Conservation (phyloP, 2,113 vertebrate genomes). For the Choloepus hoffmanni region DNA sequence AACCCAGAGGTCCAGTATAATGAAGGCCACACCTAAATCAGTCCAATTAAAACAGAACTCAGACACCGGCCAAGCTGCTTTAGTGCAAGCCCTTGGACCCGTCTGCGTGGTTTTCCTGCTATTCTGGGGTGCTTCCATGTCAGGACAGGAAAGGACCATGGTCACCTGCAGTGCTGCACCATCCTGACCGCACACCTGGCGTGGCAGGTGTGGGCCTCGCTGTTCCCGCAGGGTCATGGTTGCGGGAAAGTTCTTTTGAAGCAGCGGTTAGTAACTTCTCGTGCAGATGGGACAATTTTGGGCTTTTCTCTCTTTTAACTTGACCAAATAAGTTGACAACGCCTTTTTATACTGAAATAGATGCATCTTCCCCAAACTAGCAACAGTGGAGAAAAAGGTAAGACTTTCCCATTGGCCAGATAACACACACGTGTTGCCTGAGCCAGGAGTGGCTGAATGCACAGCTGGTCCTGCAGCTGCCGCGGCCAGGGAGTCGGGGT, state of each 20-base stretch:
- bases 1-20: accelerated
- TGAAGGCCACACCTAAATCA: no score
- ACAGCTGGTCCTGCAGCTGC: not conserved
- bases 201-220: accelerated
- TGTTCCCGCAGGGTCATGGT: accelerated
- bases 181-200: accelerated
- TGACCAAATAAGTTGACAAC: no score
- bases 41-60: no score
- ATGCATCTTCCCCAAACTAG: accelerated
- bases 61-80: no score
- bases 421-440: accelerated
- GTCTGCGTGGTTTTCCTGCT: accelerated
- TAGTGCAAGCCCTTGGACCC: not conserved
- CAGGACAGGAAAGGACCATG: accelerated
- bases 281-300: no score
- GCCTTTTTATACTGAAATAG: not conserved
- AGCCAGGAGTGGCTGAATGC: not conserved
- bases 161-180: accelerated
- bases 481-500: not conserved
- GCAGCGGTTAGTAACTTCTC: not conserved
- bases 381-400: not conserved
- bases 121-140: no score
- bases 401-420: not conserved
- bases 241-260: accelerated
- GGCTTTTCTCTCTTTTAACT: no score